phyloP scores from a whole-genome alignment of 1,140 invertebrate genomes.

The Drosophila suzukii region DNA sequence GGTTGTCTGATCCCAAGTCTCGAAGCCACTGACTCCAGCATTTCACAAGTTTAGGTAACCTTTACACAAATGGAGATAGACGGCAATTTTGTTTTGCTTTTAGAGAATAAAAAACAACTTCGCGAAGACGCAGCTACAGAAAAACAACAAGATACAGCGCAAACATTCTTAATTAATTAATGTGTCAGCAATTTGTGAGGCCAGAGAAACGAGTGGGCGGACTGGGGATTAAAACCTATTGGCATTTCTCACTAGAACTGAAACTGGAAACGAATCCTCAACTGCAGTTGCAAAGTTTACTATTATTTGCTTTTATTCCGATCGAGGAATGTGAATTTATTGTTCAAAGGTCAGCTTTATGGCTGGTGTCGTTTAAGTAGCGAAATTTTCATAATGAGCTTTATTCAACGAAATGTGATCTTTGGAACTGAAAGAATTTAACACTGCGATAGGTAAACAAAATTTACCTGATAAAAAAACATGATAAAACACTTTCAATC shows the following conservation, averaged over 20 bases:
- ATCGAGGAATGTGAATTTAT: slow-evolving; percentile 14
- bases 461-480: background rate
- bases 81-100: slow-evolving; percentile 7
- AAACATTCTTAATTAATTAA: slow-evolving; percentile 69
- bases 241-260: slow-evolving; percentile 9
- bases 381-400: background rate
- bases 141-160: slow-evolving; percentile 30
- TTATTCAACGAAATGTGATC: background rate
- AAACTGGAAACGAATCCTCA: slow-evolving; percentile 15
- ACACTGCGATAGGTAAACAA: too few relatives aligned
- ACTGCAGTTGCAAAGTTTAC: background rate
- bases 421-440: background rate
- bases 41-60: slow-evolving; percentile 57
- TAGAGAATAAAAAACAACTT: slow-evolving; percentile 30
- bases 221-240: slow-evolving; percentile 17
- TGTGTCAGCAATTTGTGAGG: slow-evolving; percentile 44
- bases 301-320: slow-evolving; percentile 1
- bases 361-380: background rate
- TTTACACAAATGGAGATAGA: slow-evolving; percentile 8
- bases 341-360: slow-evolving; percentile 21
- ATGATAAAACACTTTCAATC: background rate
- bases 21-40: slow-evolving; percentile 34
- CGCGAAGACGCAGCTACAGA: slow-evolving; percentile 9
- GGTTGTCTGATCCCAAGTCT: slow-evolving; percentile 52
- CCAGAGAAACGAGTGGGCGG: background rate